Percentiles rank a stretch among this genome's conserved stretches.
Evolutionary conservation across 1,140 invertebrate species (phyloP).

Genomic region (Penaeus japonicus): DNA sequence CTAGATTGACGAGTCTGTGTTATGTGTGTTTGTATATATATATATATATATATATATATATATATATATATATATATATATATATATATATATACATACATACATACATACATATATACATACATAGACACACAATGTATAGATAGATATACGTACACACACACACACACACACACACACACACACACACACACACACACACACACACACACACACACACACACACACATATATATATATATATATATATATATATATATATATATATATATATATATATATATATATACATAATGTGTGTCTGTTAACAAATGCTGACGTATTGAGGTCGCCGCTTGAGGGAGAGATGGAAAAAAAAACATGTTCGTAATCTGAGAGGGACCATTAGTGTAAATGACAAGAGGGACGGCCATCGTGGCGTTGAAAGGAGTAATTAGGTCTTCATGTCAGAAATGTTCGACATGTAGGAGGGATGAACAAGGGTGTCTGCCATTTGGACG

Average conservation of each 20-base stretch:
- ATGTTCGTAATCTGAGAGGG: too few species aligned
- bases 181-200: neutral
- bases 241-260: neutral
- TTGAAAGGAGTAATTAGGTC: too few species aligned
- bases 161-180: neutral
- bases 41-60: neutral
- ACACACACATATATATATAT: neutral
- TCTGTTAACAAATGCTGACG: too few species aligned
- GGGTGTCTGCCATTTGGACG: too few species aligned
- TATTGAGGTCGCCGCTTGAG: too few species aligned
- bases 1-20: too few species aligned
- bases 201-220: neutral
- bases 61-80: neutral
- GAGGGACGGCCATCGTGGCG: too few species aligned
- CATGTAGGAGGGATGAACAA: too few species aligned
- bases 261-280: neutral
- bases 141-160: neutral
- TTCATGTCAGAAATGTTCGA: too few species aligned
- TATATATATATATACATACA: neutral
- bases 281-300: neutral
- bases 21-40: neutral
- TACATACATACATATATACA: neutral
- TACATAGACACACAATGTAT: neutral
- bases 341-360: too few species aligned
- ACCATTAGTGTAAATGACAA: too few species aligned